phyloP scores from a whole-genome alignment of 2,797 vertebrate species.

The Lepilemur ruficaudatus region DNA sequence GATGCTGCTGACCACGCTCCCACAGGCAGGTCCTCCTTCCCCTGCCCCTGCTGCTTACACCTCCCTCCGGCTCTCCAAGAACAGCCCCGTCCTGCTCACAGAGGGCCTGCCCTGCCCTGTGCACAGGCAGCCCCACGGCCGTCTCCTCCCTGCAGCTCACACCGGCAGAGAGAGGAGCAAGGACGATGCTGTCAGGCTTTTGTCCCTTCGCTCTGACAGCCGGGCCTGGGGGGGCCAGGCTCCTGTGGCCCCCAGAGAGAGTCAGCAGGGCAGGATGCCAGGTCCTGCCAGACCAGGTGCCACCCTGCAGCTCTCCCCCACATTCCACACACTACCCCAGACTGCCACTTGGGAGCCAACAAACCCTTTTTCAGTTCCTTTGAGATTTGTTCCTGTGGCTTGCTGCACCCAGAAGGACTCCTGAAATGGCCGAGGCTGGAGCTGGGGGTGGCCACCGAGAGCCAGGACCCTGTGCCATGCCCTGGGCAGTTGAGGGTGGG shows the following conservation, averaged over 20 bases:
- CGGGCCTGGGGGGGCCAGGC: not conserved
- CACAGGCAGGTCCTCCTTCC: too few species aligned
- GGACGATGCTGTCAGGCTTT: too few species aligned
- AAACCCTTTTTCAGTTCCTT: not conserved
- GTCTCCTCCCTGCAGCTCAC: not conserved
- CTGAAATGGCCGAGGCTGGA: not conserved
- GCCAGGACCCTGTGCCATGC: not conserved
- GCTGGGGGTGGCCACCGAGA: not conserved
- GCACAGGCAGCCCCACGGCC: not conserved
- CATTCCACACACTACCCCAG: not conserved
- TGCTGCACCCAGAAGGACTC: not conserved
- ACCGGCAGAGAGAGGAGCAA: too few species aligned
- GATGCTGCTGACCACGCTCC: not conserved
- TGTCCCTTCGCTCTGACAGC: not conserved
- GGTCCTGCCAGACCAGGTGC: not conserved
- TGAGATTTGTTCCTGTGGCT: not conserved
- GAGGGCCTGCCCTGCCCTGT: not conserved
- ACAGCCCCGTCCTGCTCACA: rapidly evolving
- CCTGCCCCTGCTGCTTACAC: not conserved
- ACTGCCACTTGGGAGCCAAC: not conserved
- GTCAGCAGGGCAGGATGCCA: not conserved
- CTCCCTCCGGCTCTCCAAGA: not conserved
- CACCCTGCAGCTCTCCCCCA: not conserved
- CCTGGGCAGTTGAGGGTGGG: not conserved
- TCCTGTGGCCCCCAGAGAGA: not conserved